phyloP scores from a whole-genome alignment of 2,113 vertebrate genomes.

The Euleptes europaea region DNA sequence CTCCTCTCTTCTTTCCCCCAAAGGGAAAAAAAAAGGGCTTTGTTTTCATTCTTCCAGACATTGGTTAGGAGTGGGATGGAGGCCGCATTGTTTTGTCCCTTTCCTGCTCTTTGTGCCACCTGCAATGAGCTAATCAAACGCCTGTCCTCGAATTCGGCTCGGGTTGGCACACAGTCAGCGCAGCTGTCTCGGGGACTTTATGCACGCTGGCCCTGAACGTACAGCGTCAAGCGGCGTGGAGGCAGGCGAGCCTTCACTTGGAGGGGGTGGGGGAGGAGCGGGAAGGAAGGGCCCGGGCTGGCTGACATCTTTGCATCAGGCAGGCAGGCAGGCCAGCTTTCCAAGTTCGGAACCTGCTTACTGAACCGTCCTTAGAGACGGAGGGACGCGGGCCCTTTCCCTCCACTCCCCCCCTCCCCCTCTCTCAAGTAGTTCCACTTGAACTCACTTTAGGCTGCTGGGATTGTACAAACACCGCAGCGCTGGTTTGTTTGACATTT shows the following conservation, averaged over 20 bases:
- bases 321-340: neutral
- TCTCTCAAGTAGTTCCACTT: slow-evolving; percentile 10
- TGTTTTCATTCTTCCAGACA: neutral
- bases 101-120: neutral
- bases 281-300: neutral
- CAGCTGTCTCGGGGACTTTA: slow-evolving; percentile 10
- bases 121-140: slow-evolving; percentile 18
- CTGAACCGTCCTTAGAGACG: neutral
- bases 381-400: neutral
- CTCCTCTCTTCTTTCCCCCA: neutral
- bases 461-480: slow-evolving; percentile 5
- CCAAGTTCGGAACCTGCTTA: neutral
- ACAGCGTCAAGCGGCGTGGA: neutral
- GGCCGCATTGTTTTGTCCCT: neutral
- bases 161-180: neutral
- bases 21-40: neutral
- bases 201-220: neutral
- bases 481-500: neutral
- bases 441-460: neutral
- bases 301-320: neutral
- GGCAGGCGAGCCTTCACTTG: neutral
- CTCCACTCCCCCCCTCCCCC: no score
- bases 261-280: neutral
- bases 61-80: neutral
- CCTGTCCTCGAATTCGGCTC: neutral